Evolutionary conservation across 2,113 vertebrate genomes (phyloP).

Genomic region (Hoplias malabaricus): DNA sequence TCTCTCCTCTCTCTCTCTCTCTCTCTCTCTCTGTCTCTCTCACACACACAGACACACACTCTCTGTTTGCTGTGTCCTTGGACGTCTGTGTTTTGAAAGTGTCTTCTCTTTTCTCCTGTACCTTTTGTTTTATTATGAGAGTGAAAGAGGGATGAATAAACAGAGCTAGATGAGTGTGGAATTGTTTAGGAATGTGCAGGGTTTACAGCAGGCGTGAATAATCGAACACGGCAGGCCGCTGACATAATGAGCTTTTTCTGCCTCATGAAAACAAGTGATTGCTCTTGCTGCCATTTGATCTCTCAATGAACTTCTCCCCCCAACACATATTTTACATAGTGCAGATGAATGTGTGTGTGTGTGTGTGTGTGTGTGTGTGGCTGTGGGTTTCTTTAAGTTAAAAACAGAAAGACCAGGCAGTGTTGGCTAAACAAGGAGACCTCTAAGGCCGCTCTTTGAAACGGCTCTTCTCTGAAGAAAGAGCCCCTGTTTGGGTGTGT

Average conservation of each 20-base stretch:
- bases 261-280: conserved; percentile 38
- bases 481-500: conserved; percentile 56
- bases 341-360: neutral
- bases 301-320: conserved; percentile 15
- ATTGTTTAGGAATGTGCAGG: conserved; percentile 13
- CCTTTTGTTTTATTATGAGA: conserved; percentile 24
- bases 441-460: conserved; percentile 49
- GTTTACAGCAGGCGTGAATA: conserved; percentile 17
- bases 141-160: conserved; percentile 37
- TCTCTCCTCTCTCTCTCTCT: neutral
- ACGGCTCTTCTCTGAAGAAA: conserved; percentile 50
- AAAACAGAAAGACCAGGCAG: conserved; percentile 14
- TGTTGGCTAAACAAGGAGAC: conserved; percentile 53
- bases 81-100: neutral
- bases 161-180: neutral
- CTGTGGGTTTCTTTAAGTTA: conserved; percentile 9
- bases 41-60: too few species aligned
- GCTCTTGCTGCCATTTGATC: conserved; percentile 37
- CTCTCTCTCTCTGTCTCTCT: neutral
- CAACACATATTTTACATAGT: neutral
- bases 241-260: conserved; percentile 32
- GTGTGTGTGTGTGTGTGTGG: conserved; percentile 13
- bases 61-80: neutral
- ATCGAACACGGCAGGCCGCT: conserved; percentile 24
- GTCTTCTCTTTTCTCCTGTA: conserved; percentile 8